These are phyloP conservation scores for Cylloceria caligata DNA, from an alignment of 2,888 invertebrate genomes.

Conservation along the genomic window DNA sequence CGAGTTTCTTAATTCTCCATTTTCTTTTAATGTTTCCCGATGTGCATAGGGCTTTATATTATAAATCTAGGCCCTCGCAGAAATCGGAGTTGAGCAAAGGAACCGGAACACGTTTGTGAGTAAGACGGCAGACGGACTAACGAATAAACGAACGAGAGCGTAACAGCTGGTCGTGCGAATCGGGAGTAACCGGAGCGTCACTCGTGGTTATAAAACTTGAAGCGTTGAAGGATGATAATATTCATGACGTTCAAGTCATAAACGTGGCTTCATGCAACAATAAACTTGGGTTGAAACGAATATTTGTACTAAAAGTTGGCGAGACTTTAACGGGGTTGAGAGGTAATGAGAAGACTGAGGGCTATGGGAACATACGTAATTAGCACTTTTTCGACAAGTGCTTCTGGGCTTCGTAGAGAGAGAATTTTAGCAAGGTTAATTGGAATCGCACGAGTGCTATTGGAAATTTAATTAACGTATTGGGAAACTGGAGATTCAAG, in stretches of 20 bases:
- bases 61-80: neutral
- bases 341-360: constrained; percentile 24
- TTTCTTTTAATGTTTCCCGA: neutral
- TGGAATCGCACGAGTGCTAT: constrained; percentile 34
- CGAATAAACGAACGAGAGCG: constrained; percentile 30
- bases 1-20: neutral
- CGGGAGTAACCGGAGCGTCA: constrained; percentile 18
- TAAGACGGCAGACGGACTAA: constrained; percentile 18
- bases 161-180: constrained; percentile 29
- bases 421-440: constrained; percentile 37
- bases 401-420: neutral
- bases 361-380: constrained; percentile 46
- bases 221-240: constrained; percentile 39
- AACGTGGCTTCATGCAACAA: constrained; percentile 25
- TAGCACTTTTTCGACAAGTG: constrained; percentile 25
- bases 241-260: constrained; percentile 55
- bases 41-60: neutral
- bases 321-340: neutral
- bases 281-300: constrained; percentile 22
- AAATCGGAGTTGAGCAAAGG: neutral
- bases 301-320: constrained; percentile 8
- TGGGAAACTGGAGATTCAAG: constrained; percentile 42
- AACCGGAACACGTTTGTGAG: constrained; percentile 1
- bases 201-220: constrained; percentile 47
- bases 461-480: constrained; percentile 45